Evolutionary conservation across 2,113 vertebrate genomes (phyloP), one percentile per base, ranked within the genome.

Genomic region (Pedionomus torquatus): DNA sequence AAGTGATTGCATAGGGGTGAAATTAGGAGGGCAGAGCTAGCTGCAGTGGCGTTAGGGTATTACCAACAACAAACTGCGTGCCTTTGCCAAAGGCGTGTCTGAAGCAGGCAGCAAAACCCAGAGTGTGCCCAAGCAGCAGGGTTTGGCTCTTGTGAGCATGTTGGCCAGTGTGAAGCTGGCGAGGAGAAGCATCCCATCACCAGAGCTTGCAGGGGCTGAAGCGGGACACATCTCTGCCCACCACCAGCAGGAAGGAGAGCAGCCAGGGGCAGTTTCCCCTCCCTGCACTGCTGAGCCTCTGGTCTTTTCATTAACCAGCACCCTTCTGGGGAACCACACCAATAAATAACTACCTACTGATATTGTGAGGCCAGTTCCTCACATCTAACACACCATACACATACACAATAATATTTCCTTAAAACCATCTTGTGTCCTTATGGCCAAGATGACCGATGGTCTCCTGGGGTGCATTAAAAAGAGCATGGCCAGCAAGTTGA

Each of bases 131-230:
- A 51, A 55, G 61, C 35, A 88, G 31, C 33, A 64, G 17, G 8
- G 43, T 51, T 92, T 86, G 55, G 43, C 11, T 63, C 15, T 44
- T 55, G 23, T 44, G 35, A 86, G 20, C 3, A 1, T 14, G 37
- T 30, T 0, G 0, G 44, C 15, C 49, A 46, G 7, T 0, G 1
- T 17, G 76, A 65, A 77, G 24, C 8, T 24, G 15, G 18, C 6
- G 1, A 83, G 33, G 17, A 85, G 30, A 55, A 15, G 9, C 21
- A 51, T 26, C 35, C 30, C 3, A 0, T 46, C 66, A 46, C 33
- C 43, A 3, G 7, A 70, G 69, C 21, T 66, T n/a, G 31, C 1
- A 1, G 35, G 35, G 33, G 23, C 37, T 33, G 25, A 63, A 55
- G 80, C 3, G 0, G 25, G 46, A 61, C 48, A 71, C 11, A 23